These are phyloP conservation scores for Arion vulgaris DNA, from an alignment of 1,140 invertebrate genomes.

Conservation along the genomic window DNA sequence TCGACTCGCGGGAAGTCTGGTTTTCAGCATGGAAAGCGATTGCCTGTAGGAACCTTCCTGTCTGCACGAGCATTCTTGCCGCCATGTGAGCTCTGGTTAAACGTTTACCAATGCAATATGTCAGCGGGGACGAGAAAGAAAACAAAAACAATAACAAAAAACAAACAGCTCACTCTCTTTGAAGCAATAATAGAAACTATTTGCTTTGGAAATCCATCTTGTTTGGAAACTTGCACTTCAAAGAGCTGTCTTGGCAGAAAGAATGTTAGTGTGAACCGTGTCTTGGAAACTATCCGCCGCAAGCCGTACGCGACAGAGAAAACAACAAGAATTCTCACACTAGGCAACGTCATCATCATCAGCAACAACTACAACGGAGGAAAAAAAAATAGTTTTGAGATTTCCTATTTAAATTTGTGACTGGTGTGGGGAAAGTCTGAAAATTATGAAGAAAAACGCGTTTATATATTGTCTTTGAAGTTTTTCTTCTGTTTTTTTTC, in stretches of 20 bases:
- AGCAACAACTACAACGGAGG: not conserved
- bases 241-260: not conserved
- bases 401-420: too few species aligned
- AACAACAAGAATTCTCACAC: not conserved
- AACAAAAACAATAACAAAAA: constrained; percentile 12
- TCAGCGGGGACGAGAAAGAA: constrained; percentile 10
- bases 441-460: too few species aligned
- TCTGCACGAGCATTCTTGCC: constrained; percentile 6
- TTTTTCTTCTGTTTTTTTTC: too few species aligned
- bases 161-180: constrained; percentile 10
- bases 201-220: constrained; percentile 14
- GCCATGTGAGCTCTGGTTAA: constrained; percentile 7
- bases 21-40: not conserved
- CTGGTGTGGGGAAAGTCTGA: too few species aligned
- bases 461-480: too few species aligned
- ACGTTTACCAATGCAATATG: constrained; percentile 16
- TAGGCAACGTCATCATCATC: not conserved
- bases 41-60: not conserved
- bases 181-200: constrained; percentile 26
- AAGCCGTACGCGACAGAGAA: not conserved
- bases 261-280: not conserved
- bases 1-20: not conserved
- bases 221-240: constrained; percentile 10
- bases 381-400: too few species aligned
- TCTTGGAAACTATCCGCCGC: not conserved